Evolutionary conservation across 2,888 invertebrate genomes (phyloP), one percentile per base, ranked within the genome.

Genomic region (Pyrrhia umbra): DNA sequence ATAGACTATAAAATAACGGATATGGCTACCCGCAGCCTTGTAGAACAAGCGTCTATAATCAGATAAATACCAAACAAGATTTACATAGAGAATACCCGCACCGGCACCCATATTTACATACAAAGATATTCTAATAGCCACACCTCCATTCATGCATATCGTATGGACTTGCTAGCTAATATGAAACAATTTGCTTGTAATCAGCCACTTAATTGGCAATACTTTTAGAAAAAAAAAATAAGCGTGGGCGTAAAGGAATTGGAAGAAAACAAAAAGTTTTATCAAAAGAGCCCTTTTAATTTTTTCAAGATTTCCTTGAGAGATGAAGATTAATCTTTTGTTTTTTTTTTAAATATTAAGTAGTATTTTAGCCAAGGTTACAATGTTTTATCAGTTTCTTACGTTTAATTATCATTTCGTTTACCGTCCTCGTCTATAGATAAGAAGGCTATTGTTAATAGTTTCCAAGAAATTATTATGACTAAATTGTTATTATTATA

Each of bases 81-180:
- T 71, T 74, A 70, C 71, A 79, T 62, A 65, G 45, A 64, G 20
- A 60, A 62, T 59, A 71, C 68, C 67, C 45, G 64, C 77, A 76
- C 79, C 68, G 45, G 42, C 57, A 57, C 56, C 68, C 68, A 68
- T 63, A 77, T 79, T 68, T 80, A 66, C 81, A 80, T 78, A 75
- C 67, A 73, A 78, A 80, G 57, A 65, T 62, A 79, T 68, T 58
- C 65, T 77, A 66, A 68, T 66, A 71, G 43, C 58, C 68, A 67
- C 75, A 68, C 62, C 78, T 59, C 60, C 79, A 64, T 77, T 75
- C 72, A 75, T 80, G 75, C 68, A 70, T 52, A 76, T 64, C 76
- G 39, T 57, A 23, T 63, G 25, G 62, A 60, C 57, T 69, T 45
- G 57, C 25, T 25, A 52, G 62, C 30, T 39, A 55, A 61, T 69